Evolutionary conservation across 2,888 invertebrate genomes (phyloP), one percentile per base, ranked within the genome.

Genomic region (Hoplodrina ambigua): DNA sequence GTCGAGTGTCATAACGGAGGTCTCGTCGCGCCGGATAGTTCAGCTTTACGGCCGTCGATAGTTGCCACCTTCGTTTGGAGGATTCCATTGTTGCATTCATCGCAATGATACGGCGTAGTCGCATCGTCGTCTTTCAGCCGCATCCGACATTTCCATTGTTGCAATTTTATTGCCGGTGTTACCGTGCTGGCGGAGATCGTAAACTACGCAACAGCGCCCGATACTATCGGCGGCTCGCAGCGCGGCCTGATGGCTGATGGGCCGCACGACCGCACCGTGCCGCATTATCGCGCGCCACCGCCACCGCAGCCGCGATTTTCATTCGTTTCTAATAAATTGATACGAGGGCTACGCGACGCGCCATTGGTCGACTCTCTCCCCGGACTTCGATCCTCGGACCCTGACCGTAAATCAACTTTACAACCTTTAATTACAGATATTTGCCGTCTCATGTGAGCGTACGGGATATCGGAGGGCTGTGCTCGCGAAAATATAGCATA

Each of bases 381-480:
- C 91, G 88, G 86, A 91, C 92, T 90, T 92, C 93, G 91, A 93
- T 93, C 91, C 94, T 90, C 92, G 88, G 91, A 88, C 94, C 92
- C 87, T 91, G 88, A 94, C 90, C 93, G 95, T 96, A 96, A 96
- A 96, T 96, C 95, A 96, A 94, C 93, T 96, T 96, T 96, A 96
- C 95, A 95, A 93, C 95, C 94, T 94, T 95, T 95, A 96, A 96
- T 96, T 96, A 95, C 95, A 96, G 92, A 95, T 94, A 95, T 96
- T 96, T 94, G 94, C 95, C 93, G 91, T 95, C 94, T 94, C 93
- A 94, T 94, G 93, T 91, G 92, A 93, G 92, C 87, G 94, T 91
- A 91, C 91, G 93, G 92, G 93, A 92, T 94, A 95, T 95, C 94
- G 92, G 92, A 92, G 94, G 93, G 94, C 92, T 88, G 94, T 88